phyloP scores from a whole-genome alignment of 1,140 invertebrate species.

The Drosophila mauritiana region DNA sequence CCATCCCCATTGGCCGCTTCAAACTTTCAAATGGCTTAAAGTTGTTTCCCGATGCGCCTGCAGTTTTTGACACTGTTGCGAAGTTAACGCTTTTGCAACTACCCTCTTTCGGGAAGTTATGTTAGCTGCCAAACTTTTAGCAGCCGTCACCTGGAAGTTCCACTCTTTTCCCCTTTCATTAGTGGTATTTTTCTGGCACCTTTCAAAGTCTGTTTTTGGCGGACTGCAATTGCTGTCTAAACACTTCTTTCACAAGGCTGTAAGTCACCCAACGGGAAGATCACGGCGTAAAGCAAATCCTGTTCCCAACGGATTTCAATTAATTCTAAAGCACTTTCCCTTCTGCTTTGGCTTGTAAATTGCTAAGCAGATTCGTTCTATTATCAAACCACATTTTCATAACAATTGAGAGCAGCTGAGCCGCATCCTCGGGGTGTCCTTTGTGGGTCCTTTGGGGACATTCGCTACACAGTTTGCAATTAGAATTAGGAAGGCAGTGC shows the following conservation, averaged over 20 bases:
- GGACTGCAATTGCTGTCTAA: neutral
- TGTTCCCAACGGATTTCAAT: conserved; percentile 20
- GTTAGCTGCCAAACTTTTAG: conserved; percentile 25
- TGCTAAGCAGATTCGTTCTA: conserved; percentile 9
- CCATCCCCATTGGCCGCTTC: neutral
- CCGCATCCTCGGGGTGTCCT: conserved; percentile 27
- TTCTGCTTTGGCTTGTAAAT: neutral
- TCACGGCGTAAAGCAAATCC: too few species aligned
- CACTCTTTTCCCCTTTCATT: neutral
- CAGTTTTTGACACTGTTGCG: conserved; percentile 50
- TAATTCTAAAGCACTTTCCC: neutral
- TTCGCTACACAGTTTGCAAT: conserved; percentile 34
- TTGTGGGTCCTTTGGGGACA: conserved; percentile 25
- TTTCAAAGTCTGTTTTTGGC: neutral
- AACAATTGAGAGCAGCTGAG: conserved; percentile 39
- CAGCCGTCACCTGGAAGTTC: conserved; percentile 31
- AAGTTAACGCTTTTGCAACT: conserved; percentile 27
- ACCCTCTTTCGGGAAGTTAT: conserved; percentile 12
- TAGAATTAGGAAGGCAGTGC: conserved; percentile 22
- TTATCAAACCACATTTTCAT: conserved; percentile 30
- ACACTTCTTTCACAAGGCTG: too few species aligned
- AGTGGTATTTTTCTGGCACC: neutral
- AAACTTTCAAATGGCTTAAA: conserved; percentile 43
- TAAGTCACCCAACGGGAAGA: neutral
- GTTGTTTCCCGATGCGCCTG: conserved; percentile 24